Percentiles rank a stretch among this genome's conserved stretches.
Conservation (phyloP, 2,888 invertebrate genomes). For the Lepidonotus clava region DNA sequence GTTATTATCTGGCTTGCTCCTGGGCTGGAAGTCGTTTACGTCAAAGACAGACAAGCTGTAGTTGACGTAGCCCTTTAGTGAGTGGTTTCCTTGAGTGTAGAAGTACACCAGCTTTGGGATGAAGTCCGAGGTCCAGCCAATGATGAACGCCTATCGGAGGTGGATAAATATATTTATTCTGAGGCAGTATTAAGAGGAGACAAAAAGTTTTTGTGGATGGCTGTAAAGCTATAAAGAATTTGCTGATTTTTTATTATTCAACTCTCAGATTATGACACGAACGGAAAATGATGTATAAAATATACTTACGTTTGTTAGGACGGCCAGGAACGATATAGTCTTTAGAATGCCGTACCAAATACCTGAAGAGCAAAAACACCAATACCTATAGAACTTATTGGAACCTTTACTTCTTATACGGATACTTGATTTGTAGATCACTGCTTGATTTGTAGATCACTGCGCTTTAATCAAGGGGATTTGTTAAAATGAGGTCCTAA, state of each 20-base stretch:
- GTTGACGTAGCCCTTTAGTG: constrained; percentile 71
- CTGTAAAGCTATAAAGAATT: no score
- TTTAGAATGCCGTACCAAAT: constrained; percentile 96
- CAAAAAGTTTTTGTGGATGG: no score
- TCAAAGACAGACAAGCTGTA: constrained; percentile 75
- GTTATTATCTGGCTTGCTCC: constrained; percentile 66
- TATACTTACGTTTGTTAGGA: constrained; percentile 92
- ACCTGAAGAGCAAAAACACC: constrained; percentile 82
- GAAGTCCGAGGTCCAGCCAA: constrained; percentile 98
- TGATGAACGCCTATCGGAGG: constrained; percentile 92
- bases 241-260: background rate
- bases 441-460: no score
- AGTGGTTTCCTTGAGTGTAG: constrained; percentile 80
- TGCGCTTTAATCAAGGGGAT: no score
- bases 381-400: no score
- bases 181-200: no score
- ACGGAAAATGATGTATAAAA: background rate
- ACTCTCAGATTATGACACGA: background rate
- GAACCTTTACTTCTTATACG: no score
- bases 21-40: constrained; percentile 68
- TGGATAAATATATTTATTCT: background rate
- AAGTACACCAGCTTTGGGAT: constrained; percentile 96
- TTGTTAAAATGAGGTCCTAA: no score
- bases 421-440: no score
- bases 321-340: constrained; percentile 93